These are phyloP conservation scores for Bolinopsis microptera DNA, from an alignment of 37 sponge, comb jelly and placozoan species.

Conservation along the genomic window DNA sequence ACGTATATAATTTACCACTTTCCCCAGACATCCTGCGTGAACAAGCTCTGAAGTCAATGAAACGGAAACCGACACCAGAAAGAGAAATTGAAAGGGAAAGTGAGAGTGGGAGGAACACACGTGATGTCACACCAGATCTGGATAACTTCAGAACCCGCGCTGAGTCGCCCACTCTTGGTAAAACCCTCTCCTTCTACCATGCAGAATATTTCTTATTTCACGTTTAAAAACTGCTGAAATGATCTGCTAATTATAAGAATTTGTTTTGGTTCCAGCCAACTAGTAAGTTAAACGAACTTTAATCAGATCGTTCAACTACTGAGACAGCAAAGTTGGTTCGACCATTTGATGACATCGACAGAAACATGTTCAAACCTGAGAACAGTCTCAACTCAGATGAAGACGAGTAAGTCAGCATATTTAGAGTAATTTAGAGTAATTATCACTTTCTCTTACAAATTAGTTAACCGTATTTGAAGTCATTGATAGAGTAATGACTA, in stretches of 20 bases:
- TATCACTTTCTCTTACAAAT: too few species aligned
- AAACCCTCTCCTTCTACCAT: background rate
- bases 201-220: too few species aligned
- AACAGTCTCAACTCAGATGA: background rate
- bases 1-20: too few species aligned
- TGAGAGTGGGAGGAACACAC: background rate
- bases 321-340: background rate
- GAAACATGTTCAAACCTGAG: background rate
- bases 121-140: background rate
- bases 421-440: too few species aligned
- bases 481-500: too few species aligned
- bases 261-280: too few species aligned
- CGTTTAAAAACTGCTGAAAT: too few species aligned
- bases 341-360: conserved; percentile 57
- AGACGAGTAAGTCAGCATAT: background rate
- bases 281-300: too few species aligned
- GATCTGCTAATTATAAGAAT: too few species aligned
- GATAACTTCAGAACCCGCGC: conserved; percentile 40
- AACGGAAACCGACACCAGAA: conserved; percentile 31
- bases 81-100: background rate
- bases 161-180: conserved; percentile 8
- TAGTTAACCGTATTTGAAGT: too few species aligned
- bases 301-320: conserved; percentile 46
- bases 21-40: conserved; percentile 25
- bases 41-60: conserved; percentile 61